Evolutionary conservation across 2,888 invertebrate genomes (phyloP).

Genomic region (Netelia fuscicornis): DNA sequence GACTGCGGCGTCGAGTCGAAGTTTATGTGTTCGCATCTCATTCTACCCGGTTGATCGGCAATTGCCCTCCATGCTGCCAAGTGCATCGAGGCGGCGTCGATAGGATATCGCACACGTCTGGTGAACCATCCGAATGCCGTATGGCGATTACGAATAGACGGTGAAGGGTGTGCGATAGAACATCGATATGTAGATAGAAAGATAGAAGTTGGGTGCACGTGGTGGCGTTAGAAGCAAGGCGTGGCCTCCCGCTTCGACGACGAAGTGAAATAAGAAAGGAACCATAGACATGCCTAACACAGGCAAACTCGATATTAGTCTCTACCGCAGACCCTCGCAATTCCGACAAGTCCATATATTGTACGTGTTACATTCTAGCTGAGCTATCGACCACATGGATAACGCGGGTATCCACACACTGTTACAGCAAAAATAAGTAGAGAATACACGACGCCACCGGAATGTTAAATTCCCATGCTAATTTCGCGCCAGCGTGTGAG

Average conservation of each 20-base stretch:
- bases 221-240: conserved; percentile 75
- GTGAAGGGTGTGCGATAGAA: conserved; percentile 65
- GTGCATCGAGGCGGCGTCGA: background rate
- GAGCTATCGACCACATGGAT: conserved; percentile 60
- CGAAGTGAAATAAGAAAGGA: conserved; percentile 82
- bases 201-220: conserved; percentile 44
- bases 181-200: background rate
- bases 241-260: conserved; percentile 76
- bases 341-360: background rate
- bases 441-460: conserved; percentile 76
- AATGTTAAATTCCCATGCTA: conserved; percentile 82
- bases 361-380: conserved; percentile 13
- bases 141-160: conserved; percentile 43
- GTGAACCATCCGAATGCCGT: conserved; percentile 22
- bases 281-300: conserved; percentile 74
- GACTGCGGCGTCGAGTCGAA: background rate
- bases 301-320: conserved; percentile 72
- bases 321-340: conserved; percentile 24
- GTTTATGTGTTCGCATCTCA: background rate
- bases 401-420: conserved; percentile 60
- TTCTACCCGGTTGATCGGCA: background rate
- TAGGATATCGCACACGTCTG: conserved; percentile 51
- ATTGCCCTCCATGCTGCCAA: background rate
- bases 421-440: conserved; percentile 13
- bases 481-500: conserved; percentile 42